Percentiles rank a stretch among this genome's conserved stretches.
Evolutionary conservation across 37 sponge, comb jelly and placozoan genomes (phyloP).

Genomic region (Cladorhizidae sp.): DNA sequence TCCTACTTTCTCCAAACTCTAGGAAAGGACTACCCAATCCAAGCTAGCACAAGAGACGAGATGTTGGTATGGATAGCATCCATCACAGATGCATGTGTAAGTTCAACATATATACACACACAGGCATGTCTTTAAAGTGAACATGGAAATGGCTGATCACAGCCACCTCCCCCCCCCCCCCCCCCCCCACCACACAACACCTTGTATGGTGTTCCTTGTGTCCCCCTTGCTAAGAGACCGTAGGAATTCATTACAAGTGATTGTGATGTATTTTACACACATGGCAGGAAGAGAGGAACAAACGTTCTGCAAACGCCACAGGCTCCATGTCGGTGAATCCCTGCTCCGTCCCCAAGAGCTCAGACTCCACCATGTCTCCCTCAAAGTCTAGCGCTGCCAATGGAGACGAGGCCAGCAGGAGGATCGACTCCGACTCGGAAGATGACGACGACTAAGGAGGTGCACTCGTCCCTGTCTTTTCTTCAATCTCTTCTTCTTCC

Average conservation of each 20-base stretch:
- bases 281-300: conserved; percentile 21
- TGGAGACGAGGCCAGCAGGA: background rate
- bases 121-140: no score
- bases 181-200: no score
- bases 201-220: no score
- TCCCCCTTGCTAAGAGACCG: no score
- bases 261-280: no score
- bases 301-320: conserved; percentile 19
- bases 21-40: conserved; percentile 77
- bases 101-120: background rate
- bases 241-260: no score
- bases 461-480: background rate
- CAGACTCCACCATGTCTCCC: background rate
- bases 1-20: no score
- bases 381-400: background rate
- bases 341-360: conserved; percentile 12
- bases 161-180: no score
- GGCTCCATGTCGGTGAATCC: conserved; percentile 16
- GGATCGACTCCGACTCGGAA: conserved; percentile 24
- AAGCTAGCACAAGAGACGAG: conserved; percentile 72
- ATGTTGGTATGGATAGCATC: conserved; percentile 72
- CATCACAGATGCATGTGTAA: conserved; percentile 52
- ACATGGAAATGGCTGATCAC: no score
- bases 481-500: background rate
- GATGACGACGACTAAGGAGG: conserved; percentile 19